Evolutionary conservation across 2,113 vertebrate species (phyloP).

Genomic region (Calcarius ornatus): DNA sequence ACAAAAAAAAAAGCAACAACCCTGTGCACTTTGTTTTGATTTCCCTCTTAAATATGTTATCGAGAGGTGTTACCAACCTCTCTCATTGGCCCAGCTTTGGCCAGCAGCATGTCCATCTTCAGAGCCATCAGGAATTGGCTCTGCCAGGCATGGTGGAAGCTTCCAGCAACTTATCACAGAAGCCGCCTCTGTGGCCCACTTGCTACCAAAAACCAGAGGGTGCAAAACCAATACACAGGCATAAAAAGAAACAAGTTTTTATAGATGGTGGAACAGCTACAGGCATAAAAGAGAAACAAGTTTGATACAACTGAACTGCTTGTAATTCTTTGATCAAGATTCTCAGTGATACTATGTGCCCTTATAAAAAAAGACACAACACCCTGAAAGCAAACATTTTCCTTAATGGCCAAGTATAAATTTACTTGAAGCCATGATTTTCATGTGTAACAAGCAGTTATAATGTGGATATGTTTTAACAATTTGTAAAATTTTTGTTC

Average conservation of each 20-base stretch:
- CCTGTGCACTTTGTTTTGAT: not conserved
- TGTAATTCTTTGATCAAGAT: not conserved
- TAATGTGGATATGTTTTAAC: not conserved
- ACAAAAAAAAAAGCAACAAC: not conserved
- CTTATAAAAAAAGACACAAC: not conserved
- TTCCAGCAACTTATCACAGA: not conserved
- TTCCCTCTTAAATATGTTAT: not conserved
- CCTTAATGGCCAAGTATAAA: not conserved
- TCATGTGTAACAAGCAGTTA: not conserved
- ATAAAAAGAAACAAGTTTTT: not conserved
- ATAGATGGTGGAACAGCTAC: not conserved
- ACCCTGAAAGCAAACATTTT: not conserved
- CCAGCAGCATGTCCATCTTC: not conserved
- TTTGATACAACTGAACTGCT: not conserved
- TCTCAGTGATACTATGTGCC: not conserved
- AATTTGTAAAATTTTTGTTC: not conserved
- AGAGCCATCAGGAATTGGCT: not conserved
- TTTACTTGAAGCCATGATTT: not conserved
- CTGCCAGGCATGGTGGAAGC: not conserved
- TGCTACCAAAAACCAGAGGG: not conserved
- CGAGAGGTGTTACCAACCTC: not conserved
- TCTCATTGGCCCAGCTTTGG: not conserved
- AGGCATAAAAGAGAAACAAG: not conserved
- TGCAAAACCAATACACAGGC: not conserved
- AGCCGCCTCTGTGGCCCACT: rapidly evolving